These are phyloP conservation scores for Drosophila mayaguana DNA, from an alignment of 2,888 invertebrate species.

Conservation along the genomic window DNA sequence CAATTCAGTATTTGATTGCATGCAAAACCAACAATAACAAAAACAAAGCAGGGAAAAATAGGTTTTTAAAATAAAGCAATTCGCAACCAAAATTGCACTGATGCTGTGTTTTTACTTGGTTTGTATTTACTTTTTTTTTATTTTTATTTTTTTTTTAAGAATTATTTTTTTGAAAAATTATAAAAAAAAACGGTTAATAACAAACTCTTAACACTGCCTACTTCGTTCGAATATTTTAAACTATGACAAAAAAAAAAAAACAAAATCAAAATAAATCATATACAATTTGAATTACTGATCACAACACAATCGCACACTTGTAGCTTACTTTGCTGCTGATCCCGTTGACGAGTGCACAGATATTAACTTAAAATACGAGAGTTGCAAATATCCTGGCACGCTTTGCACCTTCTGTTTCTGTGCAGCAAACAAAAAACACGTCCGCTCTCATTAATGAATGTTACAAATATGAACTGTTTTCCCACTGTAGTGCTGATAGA, in stretches of 20 bases:
- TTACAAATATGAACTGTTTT: conserved; percentile 56
- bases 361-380: conserved; percentile 50
- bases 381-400: conserved; percentile 60
- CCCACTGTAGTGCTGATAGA: conserved; percentile 22
- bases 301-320: conserved; percentile 48
- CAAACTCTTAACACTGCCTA: conserved; percentile 42
- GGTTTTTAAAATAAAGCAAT: conserved; percentile 24
- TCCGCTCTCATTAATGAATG: conserved; percentile 54
- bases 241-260: conserved; percentile 6
- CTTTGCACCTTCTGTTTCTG: conserved; percentile 51
- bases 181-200: conserved; percentile 28
- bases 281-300: conserved; percentile 17
- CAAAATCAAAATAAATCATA: conserved; percentile 6
- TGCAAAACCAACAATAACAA: conserved; percentile 29
- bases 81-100: conserved; percentile 29
- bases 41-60: conserved; percentile 30
- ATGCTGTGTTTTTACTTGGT: conserved; percentile 14
- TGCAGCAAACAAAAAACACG: conserved; percentile 62
- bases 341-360: conserved; percentile 43
- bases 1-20: conserved; percentile 15
- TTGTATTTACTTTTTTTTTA: conserved; percentile 5
- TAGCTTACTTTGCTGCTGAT: conserved; percentile 51
- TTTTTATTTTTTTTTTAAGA: conserved; percentile 1
- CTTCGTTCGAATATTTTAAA: conserved; percentile 18
- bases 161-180: conserved; percentile 3